Base-by-base conservation (phyloP, 2,113 vertebrate species). In the Silurus glanis region DNA sequence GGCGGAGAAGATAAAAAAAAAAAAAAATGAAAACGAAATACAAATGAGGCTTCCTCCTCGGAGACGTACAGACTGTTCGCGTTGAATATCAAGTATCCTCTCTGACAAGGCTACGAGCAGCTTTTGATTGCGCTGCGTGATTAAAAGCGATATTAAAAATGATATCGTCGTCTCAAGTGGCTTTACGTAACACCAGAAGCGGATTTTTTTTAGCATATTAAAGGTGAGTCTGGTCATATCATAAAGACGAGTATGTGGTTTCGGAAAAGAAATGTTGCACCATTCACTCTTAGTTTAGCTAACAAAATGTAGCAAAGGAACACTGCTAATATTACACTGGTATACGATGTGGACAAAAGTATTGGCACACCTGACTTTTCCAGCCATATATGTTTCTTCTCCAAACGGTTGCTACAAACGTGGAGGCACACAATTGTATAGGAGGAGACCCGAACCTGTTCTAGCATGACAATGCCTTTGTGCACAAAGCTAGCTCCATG, bases 61-160 rank as follows among this genome's bases (percentile, higher is more conserved):
- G 53, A 58, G 76, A 79, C 76, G 1, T 79, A 79, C 53, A 79
- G 53, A 16, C 37, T 6, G 21, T 64, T 62, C 37, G 58, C 75
- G 49, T 76, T 79, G 83, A 85, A 64, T 75, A 64, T 79, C 53
- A 79, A 79, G 76, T 79, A 79, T 79, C 53, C 17, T 14, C 49
- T 55, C 61, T 14, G 72, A 79, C 74, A 64, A 75, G 71, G n/a
- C 16, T 28, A 61, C 49, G 21, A 84, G 72, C 55, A 28, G 6
- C 19, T 78, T 21, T 37, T 51, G 58, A 78, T 55, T 85, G 23
- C 67, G 61, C 28, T 61, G 17, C 23, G 16, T 76, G 74, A 76
- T 76, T 76, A 76, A 76, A 55, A 25, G 51, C 74, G 37, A 55
- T 55, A 76, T 55, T 55, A 55, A 55, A 76, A 76, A 76, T 25